A percentile compares a stretch with the other conserved stretches of the same genome.
Conservation (phyloP, 2,113 vertebrate species). For the Sceloporus undulatus region DNA sequence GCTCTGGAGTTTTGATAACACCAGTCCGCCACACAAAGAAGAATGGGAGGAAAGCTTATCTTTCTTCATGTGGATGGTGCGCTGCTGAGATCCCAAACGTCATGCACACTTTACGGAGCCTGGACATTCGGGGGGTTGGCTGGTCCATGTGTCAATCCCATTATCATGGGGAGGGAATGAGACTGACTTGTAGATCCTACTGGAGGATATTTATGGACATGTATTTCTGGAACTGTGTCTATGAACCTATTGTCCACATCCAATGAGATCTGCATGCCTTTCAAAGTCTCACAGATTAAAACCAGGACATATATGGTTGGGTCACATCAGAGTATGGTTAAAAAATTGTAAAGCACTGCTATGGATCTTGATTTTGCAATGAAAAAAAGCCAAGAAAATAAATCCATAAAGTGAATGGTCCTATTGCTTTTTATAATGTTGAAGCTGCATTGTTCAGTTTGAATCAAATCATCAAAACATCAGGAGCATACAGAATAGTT, state of each 20-base stretch:
- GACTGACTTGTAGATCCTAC: not conserved
- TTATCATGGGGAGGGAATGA: not conserved
- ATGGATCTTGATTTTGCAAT: too few relatives aligned
- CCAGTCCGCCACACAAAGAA: not conserved
- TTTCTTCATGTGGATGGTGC: not conserved
- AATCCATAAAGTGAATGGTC: too few relatives aligned
- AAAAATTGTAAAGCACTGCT: too few relatives aligned
- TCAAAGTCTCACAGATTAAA: too few relatives aligned
- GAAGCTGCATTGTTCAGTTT: too few relatives aligned
- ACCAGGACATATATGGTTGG: too few relatives aligned
- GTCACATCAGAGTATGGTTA: too few relatives aligned
- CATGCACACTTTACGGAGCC: not conserved
- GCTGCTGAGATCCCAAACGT: not conserved
- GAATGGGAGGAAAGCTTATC: not conserved
- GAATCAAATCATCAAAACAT: too few relatives aligned
- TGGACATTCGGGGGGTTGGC: not conserved
- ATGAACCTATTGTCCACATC: not conserved
- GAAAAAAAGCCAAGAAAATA: too few relatives aligned
- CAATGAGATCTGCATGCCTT: too few relatives aligned
- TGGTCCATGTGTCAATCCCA: not conserved
- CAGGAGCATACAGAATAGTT: too few relatives aligned
- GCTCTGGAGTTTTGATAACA: not conserved
- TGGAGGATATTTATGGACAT: not conserved
- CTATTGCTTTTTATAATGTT: too few relatives aligned
- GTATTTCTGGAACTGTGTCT: not conserved